These are phyloP conservation scores for Megaceryle alcyon DNA, from an alignment of 2,797 vertebrate species.

Conservation along the genomic window DNA sequence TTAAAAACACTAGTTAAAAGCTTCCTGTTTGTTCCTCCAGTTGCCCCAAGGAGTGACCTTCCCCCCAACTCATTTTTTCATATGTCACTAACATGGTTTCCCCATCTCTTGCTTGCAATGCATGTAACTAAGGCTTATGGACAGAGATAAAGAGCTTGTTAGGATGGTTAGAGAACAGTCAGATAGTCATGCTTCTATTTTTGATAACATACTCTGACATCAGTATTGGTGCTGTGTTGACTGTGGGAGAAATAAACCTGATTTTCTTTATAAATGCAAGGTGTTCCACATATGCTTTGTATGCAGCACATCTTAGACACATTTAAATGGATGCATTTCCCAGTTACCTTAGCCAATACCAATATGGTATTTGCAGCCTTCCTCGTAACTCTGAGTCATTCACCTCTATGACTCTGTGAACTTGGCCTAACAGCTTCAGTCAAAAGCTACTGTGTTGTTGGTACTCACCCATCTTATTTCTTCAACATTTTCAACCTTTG, in stretches of 20 bases:
- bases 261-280: background rate
- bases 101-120: slow-evolving; percentile 13
- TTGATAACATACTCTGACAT: background rate
- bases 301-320: background rate
- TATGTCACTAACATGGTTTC: slow-evolving; percentile 65
- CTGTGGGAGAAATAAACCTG: background rate
- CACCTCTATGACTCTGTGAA: background rate
- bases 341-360: background rate
- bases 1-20: slow-evolving; percentile 99
- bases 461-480: slow-evolving; percentile 93
- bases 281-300: background rate
- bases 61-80: slow-evolving; percentile 78
- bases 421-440: background rate
- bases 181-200: background rate
- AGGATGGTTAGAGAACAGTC: background rate
- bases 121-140: background rate
- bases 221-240: background rate
- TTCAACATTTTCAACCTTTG: slow-evolving; percentile 91
- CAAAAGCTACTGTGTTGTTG: background rate
- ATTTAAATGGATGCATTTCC: background rate
- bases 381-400: background rate
- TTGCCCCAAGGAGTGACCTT: slow-evolving; percentile 85
- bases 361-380: background rate
- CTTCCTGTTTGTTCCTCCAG: slow-evolving; percentile 92
- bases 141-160: background rate